These are phyloP conservation scores for Zosterops pallidus DNA, from an alignment of 2,113 vertebrate genomes.

Conservation along the genomic window DNA sequence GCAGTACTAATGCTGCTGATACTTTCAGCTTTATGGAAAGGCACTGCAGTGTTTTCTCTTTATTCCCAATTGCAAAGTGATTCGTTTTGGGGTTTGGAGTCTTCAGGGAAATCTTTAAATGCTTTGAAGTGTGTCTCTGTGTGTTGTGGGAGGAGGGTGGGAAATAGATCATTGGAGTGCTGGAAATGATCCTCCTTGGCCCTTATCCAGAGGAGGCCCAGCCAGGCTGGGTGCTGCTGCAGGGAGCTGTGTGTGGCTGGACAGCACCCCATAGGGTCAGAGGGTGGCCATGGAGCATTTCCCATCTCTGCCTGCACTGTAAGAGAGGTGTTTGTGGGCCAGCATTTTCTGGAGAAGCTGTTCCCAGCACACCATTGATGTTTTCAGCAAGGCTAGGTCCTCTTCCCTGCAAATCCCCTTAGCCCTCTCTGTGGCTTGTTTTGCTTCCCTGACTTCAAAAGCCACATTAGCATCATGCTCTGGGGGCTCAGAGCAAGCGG, in stretches of 20 bases:
- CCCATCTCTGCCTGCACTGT: accelerated
- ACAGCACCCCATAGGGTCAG: not conserved
- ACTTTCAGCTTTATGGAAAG: not conserved
- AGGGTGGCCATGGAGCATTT: not conserved
- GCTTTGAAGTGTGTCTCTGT: slow-evolving; percentile 7
- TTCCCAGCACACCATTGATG: not conserved
- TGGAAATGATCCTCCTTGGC: not conserved
- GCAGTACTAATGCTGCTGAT: not conserved
- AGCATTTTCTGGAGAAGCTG: not conserved
- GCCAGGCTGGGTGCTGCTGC: not conserved
- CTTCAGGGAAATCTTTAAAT: not conserved
- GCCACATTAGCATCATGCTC: not conserved
- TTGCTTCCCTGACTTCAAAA: slow-evolving; percentile 3
- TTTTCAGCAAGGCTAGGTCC: not conserved
- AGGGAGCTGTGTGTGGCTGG: not conserved
- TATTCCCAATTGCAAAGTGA: not conserved
- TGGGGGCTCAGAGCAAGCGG: not conserved
- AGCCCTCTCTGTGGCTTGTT: not conserved
- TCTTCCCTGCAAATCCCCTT: not conserved
- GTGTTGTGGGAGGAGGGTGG: not conserved
- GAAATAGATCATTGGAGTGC: not conserved
- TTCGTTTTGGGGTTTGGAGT: not conserved
- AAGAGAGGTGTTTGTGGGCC: not conserved
- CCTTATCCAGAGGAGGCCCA: not conserved
- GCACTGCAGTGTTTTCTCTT: not conserved